Evolutionary conservation across 2,797 vertebrate genomes (phyloP).

Genomic region (Phrynocephalus forsythii): DNA sequence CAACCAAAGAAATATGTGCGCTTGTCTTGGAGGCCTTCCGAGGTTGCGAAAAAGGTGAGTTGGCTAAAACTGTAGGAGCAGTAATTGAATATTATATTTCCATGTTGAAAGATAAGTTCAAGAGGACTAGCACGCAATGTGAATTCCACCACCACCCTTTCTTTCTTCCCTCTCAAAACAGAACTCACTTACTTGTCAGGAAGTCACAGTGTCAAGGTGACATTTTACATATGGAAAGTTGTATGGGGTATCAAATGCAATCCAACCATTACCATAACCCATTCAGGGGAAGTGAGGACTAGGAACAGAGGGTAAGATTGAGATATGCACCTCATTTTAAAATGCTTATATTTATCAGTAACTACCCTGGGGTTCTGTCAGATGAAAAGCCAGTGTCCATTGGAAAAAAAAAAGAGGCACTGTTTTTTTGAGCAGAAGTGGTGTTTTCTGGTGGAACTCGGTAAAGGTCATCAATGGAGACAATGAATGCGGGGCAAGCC

Average conservation of each 20-base stretch:
- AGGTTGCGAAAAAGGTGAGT: not conserved
- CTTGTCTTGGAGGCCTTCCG: too few species aligned
- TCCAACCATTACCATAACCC: not conserved
- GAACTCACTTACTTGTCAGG: not conserved
- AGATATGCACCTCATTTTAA: not conserved
- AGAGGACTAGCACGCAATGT: not conserved
- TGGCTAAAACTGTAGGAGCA: not conserved
- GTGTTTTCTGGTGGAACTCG: rapidly evolving
- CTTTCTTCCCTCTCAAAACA: not conserved
- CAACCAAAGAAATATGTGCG: too few species aligned
- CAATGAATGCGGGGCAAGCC: rapidly evolving
- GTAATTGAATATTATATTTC: too few species aligned
- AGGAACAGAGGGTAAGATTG: not conserved
- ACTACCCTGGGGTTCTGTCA: not conserved
- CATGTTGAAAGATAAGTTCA: not conserved
- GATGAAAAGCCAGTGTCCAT: not conserved
- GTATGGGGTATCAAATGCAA: too few species aligned
- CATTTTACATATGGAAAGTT: too few species aligned
- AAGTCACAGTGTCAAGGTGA: not conserved
- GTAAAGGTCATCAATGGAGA: not conserved
- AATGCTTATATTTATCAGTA: not conserved
- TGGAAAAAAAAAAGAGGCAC: not conserved
- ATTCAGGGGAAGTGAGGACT: too few species aligned
- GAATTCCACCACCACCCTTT: too few species aligned
- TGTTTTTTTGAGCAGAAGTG: not conserved